These are phyloP conservation scores for Esox lucius DNA, from an alignment of 2,797 vertebrate species.

Conservation along the genomic window DNA sequence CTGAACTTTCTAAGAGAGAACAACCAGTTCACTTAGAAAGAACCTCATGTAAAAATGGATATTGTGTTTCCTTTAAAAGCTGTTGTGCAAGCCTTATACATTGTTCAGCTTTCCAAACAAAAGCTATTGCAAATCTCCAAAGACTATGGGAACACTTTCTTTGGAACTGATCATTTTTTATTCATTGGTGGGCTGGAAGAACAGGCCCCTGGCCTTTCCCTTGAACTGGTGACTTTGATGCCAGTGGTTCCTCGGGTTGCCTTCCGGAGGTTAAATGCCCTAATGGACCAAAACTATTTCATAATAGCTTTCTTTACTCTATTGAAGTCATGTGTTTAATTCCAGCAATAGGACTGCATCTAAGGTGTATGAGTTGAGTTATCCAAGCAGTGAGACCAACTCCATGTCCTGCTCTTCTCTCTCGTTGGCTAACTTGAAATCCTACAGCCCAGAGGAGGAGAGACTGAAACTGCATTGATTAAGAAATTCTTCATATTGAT, in stretches of 20 bases:
- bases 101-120: neutral
- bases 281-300: neutral
- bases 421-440: neutral
- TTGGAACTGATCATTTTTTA: neutral
- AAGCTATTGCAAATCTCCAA: neutral
- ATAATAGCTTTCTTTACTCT: neutral
- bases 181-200: neutral
- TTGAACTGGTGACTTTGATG: neutral
- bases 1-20: neutral
- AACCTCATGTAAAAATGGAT: neutral
- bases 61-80: neutral
- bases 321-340: constrained; percentile 1
- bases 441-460: neutral
- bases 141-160: neutral
- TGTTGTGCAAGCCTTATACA: neutral
- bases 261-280: neutral
- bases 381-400: neutral
- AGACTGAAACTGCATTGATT: neutral
- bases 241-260: too few species aligned
- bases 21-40: neutral
- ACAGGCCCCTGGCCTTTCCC: neutral
- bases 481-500: constrained; percentile 15
- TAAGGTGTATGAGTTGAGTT: neutral
- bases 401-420: neutral
- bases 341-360: neutral